These are phyloP conservation scores for Labeo catla DNA, from an alignment of 2,113 vertebrate species.

Conservation along the genomic window DNA sequence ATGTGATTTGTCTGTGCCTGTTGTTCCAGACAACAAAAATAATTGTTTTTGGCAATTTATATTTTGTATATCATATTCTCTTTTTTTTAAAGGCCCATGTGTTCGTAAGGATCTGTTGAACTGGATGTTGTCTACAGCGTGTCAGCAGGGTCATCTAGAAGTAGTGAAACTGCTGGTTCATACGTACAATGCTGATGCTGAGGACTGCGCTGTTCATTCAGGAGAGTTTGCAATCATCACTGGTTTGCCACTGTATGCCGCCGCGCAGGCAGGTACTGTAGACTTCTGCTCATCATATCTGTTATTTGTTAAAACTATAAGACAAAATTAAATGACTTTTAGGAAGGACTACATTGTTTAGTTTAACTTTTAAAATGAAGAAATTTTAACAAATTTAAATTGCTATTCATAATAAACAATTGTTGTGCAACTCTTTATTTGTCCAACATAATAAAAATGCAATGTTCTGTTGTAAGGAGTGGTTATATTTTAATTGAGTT, in stretches of 20 bases:
- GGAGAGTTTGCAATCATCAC: slow-evolving; percentile 88
- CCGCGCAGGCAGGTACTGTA: slow-evolving; percentile 83
- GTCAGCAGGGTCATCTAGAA: slow-evolving; percentile 85
- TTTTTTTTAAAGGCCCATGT: slow-evolving; percentile 69
- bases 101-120: slow-evolving; percentile 82
- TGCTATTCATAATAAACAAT: too few species aligned
- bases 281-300: neutral
- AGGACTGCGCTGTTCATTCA: slow-evolving; percentile 81
- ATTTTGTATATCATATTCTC: neutral
- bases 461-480: too few species aligned
- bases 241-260: slow-evolving; percentile 87
- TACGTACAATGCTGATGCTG: slow-evolving; percentile 80
- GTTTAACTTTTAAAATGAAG: too few species aligned
- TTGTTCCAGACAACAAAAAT: neutral
- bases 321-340: too few species aligned
- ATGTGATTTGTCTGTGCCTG: too few species aligned
- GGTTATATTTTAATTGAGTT: too few species aligned
- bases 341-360: too few species aligned
- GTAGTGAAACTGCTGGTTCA: slow-evolving; percentile 86
- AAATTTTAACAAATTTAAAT: too few species aligned
- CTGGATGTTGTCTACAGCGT: slow-evolving; percentile 90
- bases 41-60: neutral
- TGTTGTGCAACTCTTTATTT: too few species aligned
- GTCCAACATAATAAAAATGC: too few species aligned
- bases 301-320: too few species aligned